Evolutionary conservation across 2,113 vertebrate species (phyloP).

Genomic region (Perca fluviatilis): DNA sequence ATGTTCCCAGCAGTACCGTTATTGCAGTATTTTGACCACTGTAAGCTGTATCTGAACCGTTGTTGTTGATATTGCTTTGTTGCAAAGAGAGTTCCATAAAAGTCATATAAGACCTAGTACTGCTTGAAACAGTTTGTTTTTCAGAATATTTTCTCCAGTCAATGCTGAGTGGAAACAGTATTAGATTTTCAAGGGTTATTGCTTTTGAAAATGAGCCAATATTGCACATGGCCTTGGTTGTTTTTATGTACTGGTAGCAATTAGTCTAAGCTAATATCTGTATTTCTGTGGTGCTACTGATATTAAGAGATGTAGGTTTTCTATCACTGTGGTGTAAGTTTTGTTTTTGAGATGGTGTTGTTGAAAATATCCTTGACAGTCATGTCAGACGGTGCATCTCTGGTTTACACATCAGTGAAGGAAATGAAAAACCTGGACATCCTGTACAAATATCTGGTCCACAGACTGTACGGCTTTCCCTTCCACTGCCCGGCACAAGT

Average conservation of each 20-base stretch:
- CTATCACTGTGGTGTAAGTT: not conserved
- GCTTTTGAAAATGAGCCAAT: constrained; percentile 13
- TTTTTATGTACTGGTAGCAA: not conserved
- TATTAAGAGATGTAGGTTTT: not conserved
- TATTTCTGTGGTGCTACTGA: not conserved
- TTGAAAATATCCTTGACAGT: constrained; percentile 86
- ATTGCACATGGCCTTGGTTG: not conserved
- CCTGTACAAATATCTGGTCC: constrained; percentile 98
- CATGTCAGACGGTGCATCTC: constrained; percentile 92
- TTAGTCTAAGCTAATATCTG: not conserved
- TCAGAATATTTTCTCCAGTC: constrained; percentile 10
- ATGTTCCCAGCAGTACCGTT: not conserved
- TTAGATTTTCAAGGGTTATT: constrained; percentile 15
- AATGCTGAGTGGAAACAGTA: not conserved
- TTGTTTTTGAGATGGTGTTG: not conserved
- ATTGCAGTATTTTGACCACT: not conserved
- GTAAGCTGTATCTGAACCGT: constrained; percentile 1
- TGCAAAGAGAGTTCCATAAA: constrained; percentile 27
- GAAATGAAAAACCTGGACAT: constrained; percentile 98
- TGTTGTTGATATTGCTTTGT: constrained; percentile 35
- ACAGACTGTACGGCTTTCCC: constrained; percentile 97
- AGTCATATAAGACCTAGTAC: not conserved
- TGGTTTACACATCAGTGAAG: constrained; percentile 99
- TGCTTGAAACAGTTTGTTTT: constrained; percentile 36
- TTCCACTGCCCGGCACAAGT: constrained; percentile 94